These are phyloP conservation scores for Pluvianellus socialis DNA, from an alignment of 2,113 vertebrate species.

Conservation along the genomic window DNA sequence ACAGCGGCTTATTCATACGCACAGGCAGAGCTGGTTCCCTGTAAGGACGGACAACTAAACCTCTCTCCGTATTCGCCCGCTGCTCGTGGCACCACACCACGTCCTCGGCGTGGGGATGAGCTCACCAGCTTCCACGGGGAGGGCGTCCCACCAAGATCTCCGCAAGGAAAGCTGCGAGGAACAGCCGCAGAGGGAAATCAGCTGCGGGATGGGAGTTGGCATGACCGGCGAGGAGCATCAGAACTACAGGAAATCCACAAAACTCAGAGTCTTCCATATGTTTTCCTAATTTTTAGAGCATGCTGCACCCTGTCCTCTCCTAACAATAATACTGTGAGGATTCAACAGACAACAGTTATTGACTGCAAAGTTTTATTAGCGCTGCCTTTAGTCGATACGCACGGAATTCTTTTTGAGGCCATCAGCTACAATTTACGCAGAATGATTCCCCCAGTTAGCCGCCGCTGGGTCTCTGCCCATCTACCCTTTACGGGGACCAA, in stretches of 20 bases:
- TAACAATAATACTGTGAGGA: rapidly evolving
- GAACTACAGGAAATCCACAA: not conserved
- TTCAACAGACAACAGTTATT: rapidly evolving
- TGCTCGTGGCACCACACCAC: rapidly evolving
- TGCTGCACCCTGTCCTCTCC: not conserved
- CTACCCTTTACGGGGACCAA: not conserved
- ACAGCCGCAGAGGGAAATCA: not conserved
- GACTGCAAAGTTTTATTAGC: not conserved
- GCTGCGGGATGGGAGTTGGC: not conserved
- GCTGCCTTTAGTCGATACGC: rapidly evolving
- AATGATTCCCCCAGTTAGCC: rapidly evolving
- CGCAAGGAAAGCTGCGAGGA: rapidly evolving
- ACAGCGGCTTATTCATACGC: rapidly evolving
- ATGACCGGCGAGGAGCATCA: no score
- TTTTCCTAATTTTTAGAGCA: not conserved
- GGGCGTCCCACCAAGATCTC: no score
- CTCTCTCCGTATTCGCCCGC: rapidly evolving
- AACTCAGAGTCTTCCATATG: rapidly evolving
- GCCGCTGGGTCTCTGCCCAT: not conserved
- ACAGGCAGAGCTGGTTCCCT: not conserved
- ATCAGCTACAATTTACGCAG: not conserved
- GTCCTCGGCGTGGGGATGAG: no score
- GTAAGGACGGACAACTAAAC: rapidly evolving
- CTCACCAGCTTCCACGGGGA: rapidly evolving
- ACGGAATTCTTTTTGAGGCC: rapidly evolving